A percentile compares a stretch with the other conserved stretches of the same genome.
These are phyloP conservation scores for Thamnaconus septentrionalis DNA, from an alignment of 2,113 vertebrate genomes.

Conservation along the genomic window DNA sequence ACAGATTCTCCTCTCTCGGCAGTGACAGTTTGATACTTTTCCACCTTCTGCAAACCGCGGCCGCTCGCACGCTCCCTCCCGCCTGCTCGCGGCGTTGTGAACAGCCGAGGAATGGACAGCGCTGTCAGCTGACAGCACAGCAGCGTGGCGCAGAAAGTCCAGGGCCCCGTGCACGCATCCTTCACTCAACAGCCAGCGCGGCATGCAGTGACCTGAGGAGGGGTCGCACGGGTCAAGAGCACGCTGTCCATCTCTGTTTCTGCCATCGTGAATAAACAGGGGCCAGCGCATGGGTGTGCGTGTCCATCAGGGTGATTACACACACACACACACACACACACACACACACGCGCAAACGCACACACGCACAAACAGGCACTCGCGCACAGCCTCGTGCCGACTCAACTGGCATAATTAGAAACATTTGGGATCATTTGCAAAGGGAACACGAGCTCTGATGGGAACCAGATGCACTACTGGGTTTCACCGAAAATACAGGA, in stretches of 20 bases:
- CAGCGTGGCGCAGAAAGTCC: constrained; percentile 6
- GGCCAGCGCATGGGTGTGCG: constrained; percentile 45
- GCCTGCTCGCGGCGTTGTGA: too few relatives aligned
- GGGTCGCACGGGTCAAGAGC: constrained; percentile 46
- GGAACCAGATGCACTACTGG: constrained; percentile 73
- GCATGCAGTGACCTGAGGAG: constrained; percentile 47
- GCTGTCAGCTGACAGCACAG: constrained; percentile 7
- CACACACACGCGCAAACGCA: constrained; percentile 18
- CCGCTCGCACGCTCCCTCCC: too few relatives aligned
- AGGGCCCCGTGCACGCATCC: constrained; percentile 7
- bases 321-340: constrained; percentile 15
- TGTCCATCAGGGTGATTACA: constrained; percentile 40
- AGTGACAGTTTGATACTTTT: too few relatives aligned
- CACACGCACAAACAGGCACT: constrained; percentile 14
- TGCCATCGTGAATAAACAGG: constrained; percentile 53
- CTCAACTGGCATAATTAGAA: constrained; percentile 74
- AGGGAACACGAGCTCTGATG: constrained; percentile 72
- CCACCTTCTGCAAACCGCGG: too few relatives aligned
- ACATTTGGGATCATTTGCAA: constrained; percentile 78
- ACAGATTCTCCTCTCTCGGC: too few relatives aligned
- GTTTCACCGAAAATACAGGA: constrained; percentile 69
- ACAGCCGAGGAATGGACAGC: background rate
- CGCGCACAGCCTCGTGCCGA: constrained; percentile 62
- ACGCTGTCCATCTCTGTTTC: constrained; percentile 51
- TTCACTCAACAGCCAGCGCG: constrained; percentile 42